Percentiles rank a stretch among this genome's conserved stretches.
Conservation (phyloP, 2,113 vertebrate genomes). For the Isurus oxyrinchus region DNA sequence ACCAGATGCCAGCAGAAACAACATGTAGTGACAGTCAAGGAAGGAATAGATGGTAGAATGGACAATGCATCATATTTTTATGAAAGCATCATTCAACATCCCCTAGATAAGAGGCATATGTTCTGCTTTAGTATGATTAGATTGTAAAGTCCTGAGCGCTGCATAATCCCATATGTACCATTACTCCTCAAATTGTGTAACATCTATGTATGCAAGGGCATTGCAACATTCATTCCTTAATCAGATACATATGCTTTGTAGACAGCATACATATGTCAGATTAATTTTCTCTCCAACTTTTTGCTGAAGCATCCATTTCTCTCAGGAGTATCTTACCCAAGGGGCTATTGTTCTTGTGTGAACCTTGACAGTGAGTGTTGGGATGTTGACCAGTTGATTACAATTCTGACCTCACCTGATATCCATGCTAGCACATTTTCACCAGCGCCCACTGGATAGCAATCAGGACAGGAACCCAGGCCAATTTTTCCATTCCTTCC, state of each 20-base stretch:
- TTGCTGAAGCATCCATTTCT: neutral
- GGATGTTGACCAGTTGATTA: neutral
- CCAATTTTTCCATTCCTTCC: neutral
- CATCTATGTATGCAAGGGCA: neutral
- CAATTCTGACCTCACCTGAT: neutral
- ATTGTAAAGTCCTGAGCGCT: neutral
- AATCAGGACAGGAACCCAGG: neutral
- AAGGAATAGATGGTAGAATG: neutral
- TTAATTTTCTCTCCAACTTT: neutral
- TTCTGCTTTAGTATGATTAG: neutral
- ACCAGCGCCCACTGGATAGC: neutral
- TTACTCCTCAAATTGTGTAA: neutral
- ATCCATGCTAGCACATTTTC: neutral
- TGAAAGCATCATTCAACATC: neutral
- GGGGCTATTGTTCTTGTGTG: neutral
- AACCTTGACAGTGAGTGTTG: neutral
- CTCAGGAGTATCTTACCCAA: neutral
- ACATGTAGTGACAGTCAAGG: neutral
- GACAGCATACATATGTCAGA: neutral
- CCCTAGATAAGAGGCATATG: neutral
- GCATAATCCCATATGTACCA: neutral
- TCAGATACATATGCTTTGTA: neutral
- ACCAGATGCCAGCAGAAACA: neutral
- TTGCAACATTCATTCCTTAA: neutral
- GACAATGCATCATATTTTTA: neutral